phyloP scores from a whole-genome alignment of 2,113 vertebrate species.

The Perca flavescens region DNA sequence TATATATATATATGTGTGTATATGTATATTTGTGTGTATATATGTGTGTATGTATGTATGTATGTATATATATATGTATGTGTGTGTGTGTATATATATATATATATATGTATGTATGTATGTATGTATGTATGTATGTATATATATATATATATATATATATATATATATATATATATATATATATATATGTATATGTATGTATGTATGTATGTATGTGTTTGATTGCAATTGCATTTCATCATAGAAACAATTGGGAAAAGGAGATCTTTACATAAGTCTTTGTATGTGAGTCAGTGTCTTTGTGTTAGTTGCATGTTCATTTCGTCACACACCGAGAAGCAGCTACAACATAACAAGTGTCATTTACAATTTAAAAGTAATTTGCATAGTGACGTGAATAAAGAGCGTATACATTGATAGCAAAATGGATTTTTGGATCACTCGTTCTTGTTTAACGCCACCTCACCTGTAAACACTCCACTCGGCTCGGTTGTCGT shows the following conservation, averaged over 20 bases:
- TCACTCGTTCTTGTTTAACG: neutral
- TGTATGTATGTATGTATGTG: neutral
- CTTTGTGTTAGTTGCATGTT: constrained; percentile 29
- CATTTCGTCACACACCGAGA: constrained; percentile 47
- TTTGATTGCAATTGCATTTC: constrained; percentile 36
- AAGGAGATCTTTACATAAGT: neutral
- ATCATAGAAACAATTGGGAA: constrained; percentile 22
- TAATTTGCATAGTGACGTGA: constrained; percentile 5
- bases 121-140: neutral
- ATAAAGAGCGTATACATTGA: neutral
- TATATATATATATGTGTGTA: neutral
- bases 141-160: neutral
- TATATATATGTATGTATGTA: neutral
- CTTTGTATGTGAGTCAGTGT: neutral
- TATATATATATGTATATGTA: neutral
- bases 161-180: too few relatives aligned
- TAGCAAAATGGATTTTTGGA: neutral
- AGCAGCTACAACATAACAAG: constrained; percentile 32
- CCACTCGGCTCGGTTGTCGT: constrained; percentile 88
- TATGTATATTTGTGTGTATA: neutral
- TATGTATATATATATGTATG: too few relatives aligned
- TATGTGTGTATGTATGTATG: too few relatives aligned
- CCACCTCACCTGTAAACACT: constrained; percentile 89
- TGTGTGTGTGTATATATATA: too few relatives aligned
- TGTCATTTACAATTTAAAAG: neutral